A percentile compares a stretch with the other conserved stretches of the same genome.
phyloP scores from a whole-genome alignment of 2,888 invertebrate species.

The Campoplex capitator region DNA sequence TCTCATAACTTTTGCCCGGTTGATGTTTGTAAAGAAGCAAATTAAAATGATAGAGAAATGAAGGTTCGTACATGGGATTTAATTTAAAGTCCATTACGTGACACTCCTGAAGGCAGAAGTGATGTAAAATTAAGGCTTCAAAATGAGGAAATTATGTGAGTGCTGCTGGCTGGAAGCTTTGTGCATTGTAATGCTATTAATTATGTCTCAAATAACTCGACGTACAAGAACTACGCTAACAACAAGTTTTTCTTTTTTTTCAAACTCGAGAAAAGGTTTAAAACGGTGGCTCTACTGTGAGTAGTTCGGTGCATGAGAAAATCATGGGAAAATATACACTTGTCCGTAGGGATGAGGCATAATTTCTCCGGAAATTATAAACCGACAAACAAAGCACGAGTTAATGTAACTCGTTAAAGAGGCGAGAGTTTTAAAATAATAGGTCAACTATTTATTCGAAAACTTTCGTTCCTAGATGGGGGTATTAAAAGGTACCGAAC shows the following conservation, averaged over 20 bases:
- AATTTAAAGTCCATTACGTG: constrained; percentile 32
- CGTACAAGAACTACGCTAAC: not conserved
- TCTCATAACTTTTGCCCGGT: not conserved
- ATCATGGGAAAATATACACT: not conserved
- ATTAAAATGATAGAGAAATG: not conserved
- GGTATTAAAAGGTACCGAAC: not conserved
- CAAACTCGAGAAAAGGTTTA: constrained; percentile 37
- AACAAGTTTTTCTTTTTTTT: constrained; percentile 11
- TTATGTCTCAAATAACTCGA: constrained; percentile 46
- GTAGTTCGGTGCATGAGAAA: not conserved
- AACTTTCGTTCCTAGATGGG: constrained; percentile 13
- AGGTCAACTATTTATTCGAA: constrained; percentile 19
- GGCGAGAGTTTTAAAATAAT: not conserved
- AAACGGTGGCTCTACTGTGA: constrained; percentile 21
- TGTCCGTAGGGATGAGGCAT: not conserved
- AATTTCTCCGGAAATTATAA: constrained; percentile 6
- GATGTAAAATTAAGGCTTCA: constrained; percentile 24
- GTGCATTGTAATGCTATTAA: constrained; percentile 46
- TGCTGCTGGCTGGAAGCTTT: constrained; percentile 18
- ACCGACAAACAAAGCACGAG: constrained; percentile 24
- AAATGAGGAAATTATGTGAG: constrained; percentile 24
- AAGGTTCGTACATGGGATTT: constrained; percentile 43
- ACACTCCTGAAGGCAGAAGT: not conserved
- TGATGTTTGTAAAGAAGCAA: not conserved
- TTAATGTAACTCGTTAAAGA: not conserved